These are phyloP conservation scores for Tamandua tetradactyla DNA, from an alignment of 2,797 vertebrate genomes.

Conservation along the genomic window DNA sequence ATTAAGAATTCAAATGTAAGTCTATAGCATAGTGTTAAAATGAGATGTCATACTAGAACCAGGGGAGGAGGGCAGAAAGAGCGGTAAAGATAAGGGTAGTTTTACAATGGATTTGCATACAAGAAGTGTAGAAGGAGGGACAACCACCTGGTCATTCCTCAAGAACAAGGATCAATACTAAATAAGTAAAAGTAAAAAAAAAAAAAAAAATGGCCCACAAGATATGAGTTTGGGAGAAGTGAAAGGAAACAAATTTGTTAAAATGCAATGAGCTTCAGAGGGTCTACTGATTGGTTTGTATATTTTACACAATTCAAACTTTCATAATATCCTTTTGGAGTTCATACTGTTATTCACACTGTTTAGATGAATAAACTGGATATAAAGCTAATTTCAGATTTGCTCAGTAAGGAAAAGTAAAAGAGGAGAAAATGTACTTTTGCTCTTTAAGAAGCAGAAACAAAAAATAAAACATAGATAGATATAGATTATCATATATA, in stretches of 20 bases:
- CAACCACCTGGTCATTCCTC: not conserved
- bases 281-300: not conserved
- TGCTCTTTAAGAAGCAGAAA: not conserved
- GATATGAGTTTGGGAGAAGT: not conserved
- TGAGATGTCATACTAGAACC: not conserved
- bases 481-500: not conserved
- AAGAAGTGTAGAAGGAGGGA: not conserved
- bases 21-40: not conserved
- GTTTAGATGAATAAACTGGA: not conserved
- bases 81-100: not conserved
- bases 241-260: not conserved
- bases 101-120: not conserved
- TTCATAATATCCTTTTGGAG: not conserved
- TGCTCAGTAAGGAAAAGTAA: not conserved
- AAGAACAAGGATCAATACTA: not conserved
- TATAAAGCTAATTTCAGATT: not conserved
- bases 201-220: not conserved
- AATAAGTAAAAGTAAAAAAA: not conserved
- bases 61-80: not conserved
- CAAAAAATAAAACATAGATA: not conserved
- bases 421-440: not conserved
- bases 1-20: not conserved
- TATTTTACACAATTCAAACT: not conserved
- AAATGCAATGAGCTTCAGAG: not conserved
- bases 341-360: not conserved